Conservation (phyloP, 2,113 vertebrate genomes). For the Hippocampus comes region DNA sequence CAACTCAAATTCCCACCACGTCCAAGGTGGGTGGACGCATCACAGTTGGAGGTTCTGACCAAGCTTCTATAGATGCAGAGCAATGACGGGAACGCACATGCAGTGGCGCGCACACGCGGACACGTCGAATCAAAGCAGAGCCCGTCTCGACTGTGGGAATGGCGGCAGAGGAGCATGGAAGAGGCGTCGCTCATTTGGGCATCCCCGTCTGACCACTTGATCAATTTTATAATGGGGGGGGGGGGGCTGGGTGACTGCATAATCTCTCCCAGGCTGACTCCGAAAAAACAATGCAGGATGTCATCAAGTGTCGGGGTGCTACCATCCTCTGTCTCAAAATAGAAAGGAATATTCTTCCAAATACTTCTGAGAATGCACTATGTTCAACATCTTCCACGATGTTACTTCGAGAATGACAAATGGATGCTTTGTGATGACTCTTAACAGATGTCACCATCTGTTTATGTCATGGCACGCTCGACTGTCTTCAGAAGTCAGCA, state of each 20-base stretch:
- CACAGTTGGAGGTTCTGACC: no score
- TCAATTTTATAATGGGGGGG: conserved; percentile 51
- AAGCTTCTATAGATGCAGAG: no score
- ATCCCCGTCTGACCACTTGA: conserved; percentile 52
- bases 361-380: not conserved
- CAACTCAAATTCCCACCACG: no score
- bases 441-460: conserved; percentile 59
- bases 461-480: conserved; percentile 55
- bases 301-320: conserved; percentile 31
- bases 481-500: conserved; percentile 51
- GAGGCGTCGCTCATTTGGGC: not conserved
- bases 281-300: conserved; percentile 38
- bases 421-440: conserved; percentile 51
- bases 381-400: conserved; percentile 28
- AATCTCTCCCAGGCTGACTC: conserved; percentile 35
- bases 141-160: no score
- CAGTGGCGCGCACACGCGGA: no score
- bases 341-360: conserved; percentile 13
- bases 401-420: not conserved
- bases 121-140: no score
- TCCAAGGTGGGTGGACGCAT: no score
- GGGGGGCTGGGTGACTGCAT: conserved; percentile 27
- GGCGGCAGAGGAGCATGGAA: no score
- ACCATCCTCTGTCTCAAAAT: not conserved
- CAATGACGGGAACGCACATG: no score